Percentiles rank a stretch among this genome's conserved stretches.
These are phyloP conservation scores for Chinchilla lanigera DNA, from an alignment of 2,113 vertebrate species.

Conservation along the genomic window DNA sequence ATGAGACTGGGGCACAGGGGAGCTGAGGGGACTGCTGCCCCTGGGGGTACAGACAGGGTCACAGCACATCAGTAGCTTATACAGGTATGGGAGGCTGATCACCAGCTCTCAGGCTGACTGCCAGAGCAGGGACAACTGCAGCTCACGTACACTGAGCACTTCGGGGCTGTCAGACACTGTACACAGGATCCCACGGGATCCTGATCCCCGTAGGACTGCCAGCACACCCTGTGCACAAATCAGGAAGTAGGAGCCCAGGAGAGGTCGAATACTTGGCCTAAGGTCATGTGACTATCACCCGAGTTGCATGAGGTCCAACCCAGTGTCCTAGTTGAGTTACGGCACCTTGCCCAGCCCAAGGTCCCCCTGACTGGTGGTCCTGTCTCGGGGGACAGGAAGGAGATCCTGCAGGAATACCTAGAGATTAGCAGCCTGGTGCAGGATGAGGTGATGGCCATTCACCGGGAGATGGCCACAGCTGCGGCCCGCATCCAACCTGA, in stretches of 20 bases:
- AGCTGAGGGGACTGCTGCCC: not conserved
- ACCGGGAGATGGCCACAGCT: conserved; percentile 90
- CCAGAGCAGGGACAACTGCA: not conserved
- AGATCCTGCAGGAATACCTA: conserved; percentile 94
- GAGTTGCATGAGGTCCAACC: not conserved
- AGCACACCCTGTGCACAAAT: fast-evolving
- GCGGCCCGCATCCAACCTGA: conserved; percentile 89
- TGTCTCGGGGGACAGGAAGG: conserved; percentile 87
- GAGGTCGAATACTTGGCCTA: not conserved
- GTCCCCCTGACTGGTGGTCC: not conserved
- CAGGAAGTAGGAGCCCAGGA: not conserved
- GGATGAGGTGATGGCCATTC: conserved; percentile 90
- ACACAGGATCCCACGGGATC: not conserved
- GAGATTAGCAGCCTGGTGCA: conserved; percentile 94
- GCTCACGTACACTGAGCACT: not conserved
- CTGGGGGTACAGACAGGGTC: not conserved
- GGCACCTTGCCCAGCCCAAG: not conserved
- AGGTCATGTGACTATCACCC: not conserved
- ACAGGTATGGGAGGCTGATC: not conserved
- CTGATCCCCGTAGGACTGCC: not conserved
- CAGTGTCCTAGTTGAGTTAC: not conserved
- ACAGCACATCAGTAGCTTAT: fast-evolving
- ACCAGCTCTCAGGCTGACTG: not conserved
- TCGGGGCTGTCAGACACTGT: fast-evolving
- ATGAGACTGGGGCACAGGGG: not conserved